Evolutionary conservation across 1,140 invertebrate genomes (phyloP).

Genomic region (Eurytemora carolleeae): DNA sequence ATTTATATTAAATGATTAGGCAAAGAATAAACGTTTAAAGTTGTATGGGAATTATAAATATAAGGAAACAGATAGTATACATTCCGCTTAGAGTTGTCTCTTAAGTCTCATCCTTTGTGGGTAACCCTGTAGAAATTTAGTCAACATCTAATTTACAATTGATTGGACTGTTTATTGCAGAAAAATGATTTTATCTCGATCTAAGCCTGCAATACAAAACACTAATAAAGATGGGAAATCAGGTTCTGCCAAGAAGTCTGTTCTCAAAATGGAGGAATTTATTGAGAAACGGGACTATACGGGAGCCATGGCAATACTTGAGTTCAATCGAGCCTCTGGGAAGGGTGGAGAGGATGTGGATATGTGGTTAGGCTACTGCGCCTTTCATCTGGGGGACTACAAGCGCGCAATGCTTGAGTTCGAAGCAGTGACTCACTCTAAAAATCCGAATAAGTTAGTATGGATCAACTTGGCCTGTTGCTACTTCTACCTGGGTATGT

Average conservation of each 20-base stretch:
- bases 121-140: no score
- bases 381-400: slow-evolving; percentile 86
- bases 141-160: no score
- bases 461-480: slow-evolving; percentile 70
- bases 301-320: slow-evolving; percentile 73
- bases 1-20: no score
- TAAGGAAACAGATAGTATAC: no score
- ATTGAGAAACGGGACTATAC: slow-evolving; percentile 70
- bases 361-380: slow-evolving; percentile 79
- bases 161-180: no score
- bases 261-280: slow-evolving; percentile 76
- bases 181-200: slow-evolving; percentile 20
- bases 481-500: slow-evolving; percentile 81
- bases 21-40: no score
- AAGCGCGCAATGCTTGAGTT: slow-evolving; percentile 38
- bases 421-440: slow-evolving; percentile 19
- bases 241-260: slow-evolving; percentile 21
- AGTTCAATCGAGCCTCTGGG: slow-evolving; percentile 31
- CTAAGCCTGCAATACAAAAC: slow-evolving; percentile 19
- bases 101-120: no score
- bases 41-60: no score
- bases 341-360: slow-evolving; percentile 41
- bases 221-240: slow-evolving; percentile 2
- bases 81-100: no score
- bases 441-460: slow-evolving; percentile 23